phyloP scores from a whole-genome alignment of 2,888 invertebrate genomes.

The Scaptodrosophila latifasciaeformis region DNA sequence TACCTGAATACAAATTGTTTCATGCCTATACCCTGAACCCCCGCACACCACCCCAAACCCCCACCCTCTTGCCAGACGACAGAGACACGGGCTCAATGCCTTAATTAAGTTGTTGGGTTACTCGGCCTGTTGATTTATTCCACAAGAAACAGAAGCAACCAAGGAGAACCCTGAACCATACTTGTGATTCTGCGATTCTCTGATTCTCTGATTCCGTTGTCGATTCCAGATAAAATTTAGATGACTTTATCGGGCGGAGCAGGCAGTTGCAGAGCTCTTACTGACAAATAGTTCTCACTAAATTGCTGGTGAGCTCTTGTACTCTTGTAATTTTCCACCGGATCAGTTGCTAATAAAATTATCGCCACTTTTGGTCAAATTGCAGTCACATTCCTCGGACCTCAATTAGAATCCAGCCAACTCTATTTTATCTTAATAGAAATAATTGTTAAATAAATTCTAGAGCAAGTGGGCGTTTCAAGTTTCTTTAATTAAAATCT shows the following conservation, averaged over 20 bases:
- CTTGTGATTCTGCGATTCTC: no score
- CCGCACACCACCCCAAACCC: slow-evolving; percentile 37
- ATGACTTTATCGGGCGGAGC: no score
- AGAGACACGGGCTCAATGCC: no score
- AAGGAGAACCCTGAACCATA: no score
- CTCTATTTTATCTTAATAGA: neutral
- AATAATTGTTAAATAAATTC: slow-evolving; percentile 9
- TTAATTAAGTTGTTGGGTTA: slow-evolving; percentile 60
- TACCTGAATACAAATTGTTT: slow-evolving; percentile 72
- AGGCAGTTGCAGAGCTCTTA: no score
- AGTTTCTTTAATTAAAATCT: slow-evolving; percentile 30
- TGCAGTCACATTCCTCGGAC: no score
- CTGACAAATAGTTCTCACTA: slow-evolving; percentile 20
- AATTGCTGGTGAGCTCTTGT: slow-evolving; percentile 5
- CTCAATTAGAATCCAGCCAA: neutral
- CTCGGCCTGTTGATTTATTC: neutral
- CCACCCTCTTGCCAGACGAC: no score
- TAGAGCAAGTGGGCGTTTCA: slow-evolving; percentile 5
- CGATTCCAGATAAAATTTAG: slow-evolving; percentile 28
- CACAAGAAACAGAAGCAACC: no score
- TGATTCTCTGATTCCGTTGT: no score
- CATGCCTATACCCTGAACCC: no score
- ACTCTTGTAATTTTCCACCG: no score
- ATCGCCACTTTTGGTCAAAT: no score
- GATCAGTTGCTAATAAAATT: slow-evolving; percentile 58